Percentiles rank a stretch among this genome's conserved stretches.
phyloP scores from a whole-genome alignment of 2,113 vertebrate species.

The Indri indri region DNA sequence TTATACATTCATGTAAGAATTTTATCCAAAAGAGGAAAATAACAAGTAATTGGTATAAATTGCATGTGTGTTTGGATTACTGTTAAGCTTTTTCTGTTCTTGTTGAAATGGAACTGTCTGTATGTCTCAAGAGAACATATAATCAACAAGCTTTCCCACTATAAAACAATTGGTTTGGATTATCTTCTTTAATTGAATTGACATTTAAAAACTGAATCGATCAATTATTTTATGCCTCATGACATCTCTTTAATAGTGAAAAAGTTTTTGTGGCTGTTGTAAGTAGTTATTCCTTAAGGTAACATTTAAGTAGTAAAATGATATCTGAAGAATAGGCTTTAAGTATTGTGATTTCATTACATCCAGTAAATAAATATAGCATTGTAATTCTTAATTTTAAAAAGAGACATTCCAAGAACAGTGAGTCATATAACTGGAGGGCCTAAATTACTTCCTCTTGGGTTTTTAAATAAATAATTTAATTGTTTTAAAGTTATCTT shows the following conservation, averaged over 20 bases:
- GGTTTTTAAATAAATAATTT: background rate
- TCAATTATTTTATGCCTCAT: conserved; percentile 23
- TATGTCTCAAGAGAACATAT: background rate
- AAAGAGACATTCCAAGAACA: background rate
- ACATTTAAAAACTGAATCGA: background rate
- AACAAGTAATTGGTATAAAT: background rate
- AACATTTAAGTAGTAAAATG: background rate
- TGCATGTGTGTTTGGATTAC: background rate
- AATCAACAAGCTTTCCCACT: background rate
- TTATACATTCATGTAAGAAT: background rate
- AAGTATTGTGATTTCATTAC: background rate
- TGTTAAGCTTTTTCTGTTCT: background rate
- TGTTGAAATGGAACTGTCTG: background rate
- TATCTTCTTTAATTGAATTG: background rate
- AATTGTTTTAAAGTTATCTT: background rate
- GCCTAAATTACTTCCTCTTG: background rate
- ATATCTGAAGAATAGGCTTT: background rate
- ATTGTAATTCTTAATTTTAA: conserved; percentile 8
- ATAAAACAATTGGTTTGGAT: background rate
- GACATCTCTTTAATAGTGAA: background rate
- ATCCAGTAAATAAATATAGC: background rate
- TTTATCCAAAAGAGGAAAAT: conserved; percentile 5
- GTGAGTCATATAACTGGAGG: background rate
- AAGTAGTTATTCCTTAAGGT: background rate
- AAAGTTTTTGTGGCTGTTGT: background rate